Evolutionary conservation across 2,113 vertebrate species (phyloP).

Genomic region (Sceloporus tristichus): DNA sequence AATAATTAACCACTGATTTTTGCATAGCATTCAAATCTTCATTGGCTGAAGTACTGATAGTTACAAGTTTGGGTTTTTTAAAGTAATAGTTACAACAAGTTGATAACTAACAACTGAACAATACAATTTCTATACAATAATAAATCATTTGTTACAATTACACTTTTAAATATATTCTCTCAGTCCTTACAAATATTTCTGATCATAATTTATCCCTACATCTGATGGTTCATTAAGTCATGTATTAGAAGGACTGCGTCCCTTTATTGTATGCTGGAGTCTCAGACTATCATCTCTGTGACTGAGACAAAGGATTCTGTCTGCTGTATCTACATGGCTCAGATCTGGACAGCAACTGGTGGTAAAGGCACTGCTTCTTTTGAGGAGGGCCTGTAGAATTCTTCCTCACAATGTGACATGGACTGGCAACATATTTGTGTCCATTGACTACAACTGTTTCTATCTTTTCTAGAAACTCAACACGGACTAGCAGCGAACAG

Average conservation of each 20-base stretch:
- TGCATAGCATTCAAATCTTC: slow-evolving; percentile 11
- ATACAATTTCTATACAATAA: background rate
- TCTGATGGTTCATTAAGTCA: background rate
- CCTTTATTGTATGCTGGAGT: background rate
- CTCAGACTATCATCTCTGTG: background rate
- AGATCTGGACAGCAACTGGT: background rate
- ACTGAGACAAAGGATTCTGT: background rate
- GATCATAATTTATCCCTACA: background rate
- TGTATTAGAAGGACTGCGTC: background rate
- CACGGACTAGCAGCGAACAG: too few species aligned
- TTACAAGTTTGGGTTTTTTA: slow-evolving; percentile 13
- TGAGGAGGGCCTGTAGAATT: too few species aligned
- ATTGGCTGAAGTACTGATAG: background rate
- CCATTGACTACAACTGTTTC: too few species aligned
- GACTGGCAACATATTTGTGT: too few species aligned
- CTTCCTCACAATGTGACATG: too few species aligned
- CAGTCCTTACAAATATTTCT: background rate
- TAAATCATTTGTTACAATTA: background rate
- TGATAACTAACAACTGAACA: background rate
- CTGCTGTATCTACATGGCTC: background rate
- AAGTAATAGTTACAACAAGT: background rate
- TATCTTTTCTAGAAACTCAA: too few species aligned
- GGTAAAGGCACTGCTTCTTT: too few species aligned
- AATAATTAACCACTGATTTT: slow-evolving; percentile 30
- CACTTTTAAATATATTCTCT: background rate